Conservation (phyloP, 2,113 vertebrate species). For the Lampris megalopsis region DNA sequence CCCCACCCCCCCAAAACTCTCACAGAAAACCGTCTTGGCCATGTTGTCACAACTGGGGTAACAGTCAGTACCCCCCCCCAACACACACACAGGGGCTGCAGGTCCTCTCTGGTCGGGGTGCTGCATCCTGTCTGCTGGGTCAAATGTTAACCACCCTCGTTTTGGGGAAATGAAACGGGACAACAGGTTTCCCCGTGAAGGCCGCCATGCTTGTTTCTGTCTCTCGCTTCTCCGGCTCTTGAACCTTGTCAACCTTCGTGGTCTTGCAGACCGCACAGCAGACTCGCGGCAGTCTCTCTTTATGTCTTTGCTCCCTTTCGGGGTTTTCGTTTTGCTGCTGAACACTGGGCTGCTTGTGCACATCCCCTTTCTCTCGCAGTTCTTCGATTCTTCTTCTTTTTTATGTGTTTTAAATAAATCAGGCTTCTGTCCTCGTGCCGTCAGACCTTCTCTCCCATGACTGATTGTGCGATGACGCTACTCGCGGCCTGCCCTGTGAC, state of each 20-base stretch:
- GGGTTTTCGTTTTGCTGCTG: no score
- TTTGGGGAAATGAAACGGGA: no score
- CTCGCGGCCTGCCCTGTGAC: conserved; percentile 64
- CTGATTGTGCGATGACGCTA: conserved; percentile 58
- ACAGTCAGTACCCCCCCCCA: conserved; percentile 38
- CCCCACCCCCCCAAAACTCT: conserved; percentile 59
- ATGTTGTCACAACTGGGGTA: conserved; percentile 55
- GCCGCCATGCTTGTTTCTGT: no score
- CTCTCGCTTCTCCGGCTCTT: no score
- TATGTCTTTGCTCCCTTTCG: no score
- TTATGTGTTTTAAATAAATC: conserved; percentile 61
- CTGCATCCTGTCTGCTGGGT: conserved; percentile 7
- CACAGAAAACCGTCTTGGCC: conserved; percentile 65
- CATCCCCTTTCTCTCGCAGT: no score
- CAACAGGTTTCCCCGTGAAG: no score
- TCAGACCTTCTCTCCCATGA: conserved; percentile 56
- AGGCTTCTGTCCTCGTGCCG: conserved; percentile 67
- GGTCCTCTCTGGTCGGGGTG: neutral
- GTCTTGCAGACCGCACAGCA: no score
- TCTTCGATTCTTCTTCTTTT: conserved; percentile 39
- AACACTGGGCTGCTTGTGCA: no score
- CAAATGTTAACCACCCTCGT: neutral
- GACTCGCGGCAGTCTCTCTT: no score
- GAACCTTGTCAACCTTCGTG: no score
- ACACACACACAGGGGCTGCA: conserved; percentile 37